phyloP scores from a whole-genome alignment of 1,140 invertebrate genomes.

The Cydia amplana region DNA sequence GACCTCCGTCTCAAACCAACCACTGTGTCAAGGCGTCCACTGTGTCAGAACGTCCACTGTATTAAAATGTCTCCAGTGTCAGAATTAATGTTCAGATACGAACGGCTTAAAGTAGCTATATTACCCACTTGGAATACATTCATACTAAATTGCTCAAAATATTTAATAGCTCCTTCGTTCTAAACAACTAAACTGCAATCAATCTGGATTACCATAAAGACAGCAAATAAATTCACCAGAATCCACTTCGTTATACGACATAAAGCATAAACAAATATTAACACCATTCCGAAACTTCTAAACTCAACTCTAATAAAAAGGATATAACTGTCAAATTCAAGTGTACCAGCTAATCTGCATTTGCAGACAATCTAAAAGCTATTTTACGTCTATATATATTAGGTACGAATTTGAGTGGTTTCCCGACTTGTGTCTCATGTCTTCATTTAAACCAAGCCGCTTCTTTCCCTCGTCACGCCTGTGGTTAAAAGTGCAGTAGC shows the following conservation, averaged over 20 bases:
- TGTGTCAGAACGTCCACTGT: too few relatives aligned
- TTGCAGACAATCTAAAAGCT: not conserved
- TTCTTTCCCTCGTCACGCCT: constrained; percentile 22
- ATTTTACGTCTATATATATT: not conserved
- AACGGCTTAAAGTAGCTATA: not conserved
- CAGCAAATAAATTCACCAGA: not conserved
- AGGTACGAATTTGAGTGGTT: constrained; percentile 1
- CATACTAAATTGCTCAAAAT: not conserved
- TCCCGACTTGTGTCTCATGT: constrained; percentile 5
- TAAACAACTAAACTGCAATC: not conserved
- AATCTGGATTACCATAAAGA: constrained; percentile 8
- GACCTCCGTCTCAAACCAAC: too few relatives aligned
- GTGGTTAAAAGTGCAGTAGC: not conserved
- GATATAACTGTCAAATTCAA: not conserved
- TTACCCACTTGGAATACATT: not conserved
- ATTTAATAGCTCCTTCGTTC: not conserved
- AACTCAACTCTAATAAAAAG: not conserved
- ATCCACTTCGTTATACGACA: not conserved
- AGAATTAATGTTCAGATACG: too few relatives aligned
- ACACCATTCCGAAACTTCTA: not conserved
- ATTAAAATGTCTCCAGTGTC: too few relatives aligned
- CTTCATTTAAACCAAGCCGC: constrained; percentile 5
- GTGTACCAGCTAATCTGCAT: not conserved
- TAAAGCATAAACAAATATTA: constrained; percentile 7
- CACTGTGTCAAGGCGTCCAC: too few relatives aligned